Base-by-base conservation (phyloP, 1,140 invertebrate species). In the Lepidotrigona ventralis region DNA sequence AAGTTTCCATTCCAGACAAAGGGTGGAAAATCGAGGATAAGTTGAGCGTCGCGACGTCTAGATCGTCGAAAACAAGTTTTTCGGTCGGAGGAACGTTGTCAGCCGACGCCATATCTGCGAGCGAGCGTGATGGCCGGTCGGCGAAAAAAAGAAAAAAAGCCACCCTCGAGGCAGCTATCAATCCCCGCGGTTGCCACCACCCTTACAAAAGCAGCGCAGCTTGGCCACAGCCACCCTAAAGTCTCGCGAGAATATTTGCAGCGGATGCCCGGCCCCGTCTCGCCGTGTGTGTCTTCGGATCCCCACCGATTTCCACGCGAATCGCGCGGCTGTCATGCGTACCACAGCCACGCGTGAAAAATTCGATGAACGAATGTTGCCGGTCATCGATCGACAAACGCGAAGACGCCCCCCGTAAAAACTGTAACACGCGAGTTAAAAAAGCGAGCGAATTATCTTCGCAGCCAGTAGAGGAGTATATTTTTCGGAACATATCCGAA, bases 41-140 rank as follows among this genome's bases (percentile, higher is more conserved):
- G 39, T 46, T 0, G 6, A 8, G 39, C 39, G 6, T 46, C 39
- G 39, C 39, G 39, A 46, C 39, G 39, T 8, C 39, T 8, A 9
- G 39, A 14, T 78, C 69, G 77, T 81, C 64, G 56, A 54, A 56
- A 64, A 19, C 64, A 66, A 54, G 33, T 63, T 71, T 71, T 72
- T 46, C 5, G 58, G 21, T 26, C 19, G 33, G 78, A 58, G 68
- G 46, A 85, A 83, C 51, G 77, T 81, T 85, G 85, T 88, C 77
- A 76, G 77, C 85, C 90, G 92, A 87, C 93, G 93, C 93, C 93
- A 94, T 94, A 91, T 91, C 92, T 92, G 90, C 85, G 90, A 86
- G 84, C 86, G 84, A 93, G 88, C 93, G 90, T 92, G 91, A 94
- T 94, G 93, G 93, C 93, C 93, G 93, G 91, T 89, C 86, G 80